Percentiles rank a stretch among this genome's conserved stretches.
phyloP scores from a whole-genome alignment of 2,888 invertebrate genomes.

The Corbicula japonica region DNA sequence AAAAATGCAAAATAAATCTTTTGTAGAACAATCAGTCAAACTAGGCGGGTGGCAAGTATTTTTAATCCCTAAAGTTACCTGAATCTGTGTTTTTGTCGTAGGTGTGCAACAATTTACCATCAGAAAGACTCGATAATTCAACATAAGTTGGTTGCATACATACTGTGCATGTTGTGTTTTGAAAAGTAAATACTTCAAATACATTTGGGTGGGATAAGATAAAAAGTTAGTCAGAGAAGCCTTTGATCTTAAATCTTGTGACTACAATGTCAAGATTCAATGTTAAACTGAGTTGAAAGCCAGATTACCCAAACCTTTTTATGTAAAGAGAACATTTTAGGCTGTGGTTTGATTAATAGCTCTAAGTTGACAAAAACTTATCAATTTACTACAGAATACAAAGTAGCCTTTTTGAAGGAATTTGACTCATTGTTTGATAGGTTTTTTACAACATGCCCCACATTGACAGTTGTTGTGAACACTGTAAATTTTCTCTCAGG shows the following conservation, averaged over 20 bases:
- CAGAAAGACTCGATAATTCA: slow-evolving; percentile 28
- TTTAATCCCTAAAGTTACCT: slow-evolving; percentile 40
- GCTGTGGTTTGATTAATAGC: neutral
- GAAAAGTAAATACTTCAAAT: slow-evolving; percentile 35
- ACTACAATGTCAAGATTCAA: slow-evolving; percentile 42
- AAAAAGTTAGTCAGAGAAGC: slow-evolving; percentile 28
- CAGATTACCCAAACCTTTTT: slow-evolving; percentile 14
- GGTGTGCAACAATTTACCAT: slow-evolving; percentile 30
- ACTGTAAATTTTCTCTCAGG: too few relatives aligned
- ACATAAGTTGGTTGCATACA: slow-evolving; percentile 38
- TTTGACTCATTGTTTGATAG: neutral
- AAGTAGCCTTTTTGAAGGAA: neutral
- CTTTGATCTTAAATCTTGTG: slow-evolving; percentile 46
- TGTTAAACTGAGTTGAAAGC: neutral
- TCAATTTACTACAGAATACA: slow-evolving; percentile 1
- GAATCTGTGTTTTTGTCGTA: slow-evolving; percentile 42
- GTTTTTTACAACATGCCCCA: neutral
- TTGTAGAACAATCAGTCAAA: too few relatives aligned
- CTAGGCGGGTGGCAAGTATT: slow-evolving; percentile 33
- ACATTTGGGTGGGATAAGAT: slow-evolving; percentile 48
- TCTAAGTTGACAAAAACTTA: slow-evolving; percentile 5
- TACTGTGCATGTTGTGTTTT: slow-evolving; percentile 25
- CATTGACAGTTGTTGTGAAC: too few relatives aligned
- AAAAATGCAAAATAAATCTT: too few relatives aligned
- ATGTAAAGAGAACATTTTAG: slow-evolving; percentile 9